A percentile compares a stretch with the other conserved stretches of the same genome.
Conservation (phyloP, 1,140 invertebrate species). For the Nasonia vitripennis region DNA sequence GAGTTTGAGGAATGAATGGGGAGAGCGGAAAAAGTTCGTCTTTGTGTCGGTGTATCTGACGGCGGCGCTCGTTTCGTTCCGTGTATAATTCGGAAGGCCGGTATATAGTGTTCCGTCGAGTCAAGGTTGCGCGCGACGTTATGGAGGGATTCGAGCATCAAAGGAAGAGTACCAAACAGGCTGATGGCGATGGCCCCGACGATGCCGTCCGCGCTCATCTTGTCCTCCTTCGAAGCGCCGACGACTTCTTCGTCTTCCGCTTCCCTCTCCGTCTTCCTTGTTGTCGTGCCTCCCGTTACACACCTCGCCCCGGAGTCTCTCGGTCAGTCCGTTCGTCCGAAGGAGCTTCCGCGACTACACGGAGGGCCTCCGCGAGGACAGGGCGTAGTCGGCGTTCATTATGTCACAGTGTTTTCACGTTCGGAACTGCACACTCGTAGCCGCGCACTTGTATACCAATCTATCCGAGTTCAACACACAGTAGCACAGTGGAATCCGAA, state of each 20-base stretch:
- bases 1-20: not conserved
- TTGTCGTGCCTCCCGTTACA: not conserved
- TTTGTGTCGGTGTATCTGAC: not conserved
- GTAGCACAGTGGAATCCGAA: not conserved
- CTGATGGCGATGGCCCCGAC: slow-evolving; percentile 70
- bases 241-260: not conserved
- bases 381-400: not conserved
- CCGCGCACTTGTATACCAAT: no score
- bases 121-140: not conserved
- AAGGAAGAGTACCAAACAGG: slow-evolving; percentile 65
- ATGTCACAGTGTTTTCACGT: not conserved
- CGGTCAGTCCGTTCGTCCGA: not conserved
- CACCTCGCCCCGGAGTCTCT: not conserved
- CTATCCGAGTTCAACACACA: not conserved
- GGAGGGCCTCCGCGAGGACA: not conserved
- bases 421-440: not conserved
- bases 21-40: not conserved
- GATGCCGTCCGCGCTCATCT: slow-evolving; percentile 70
- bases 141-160: not conserved
- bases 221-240: slow-evolving; percentile 44
- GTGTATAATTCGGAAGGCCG: no score
- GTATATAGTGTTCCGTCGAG: not conserved
- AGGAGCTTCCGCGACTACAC: not conserved
- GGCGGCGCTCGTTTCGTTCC: no score
- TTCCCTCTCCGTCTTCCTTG: slow-evolving; percentile 20